Evolutionary conservation across 2,888 invertebrate species (phyloP), one percentile per base, ranked within the genome.

Genomic region (Pterostichus madidus): DNA sequence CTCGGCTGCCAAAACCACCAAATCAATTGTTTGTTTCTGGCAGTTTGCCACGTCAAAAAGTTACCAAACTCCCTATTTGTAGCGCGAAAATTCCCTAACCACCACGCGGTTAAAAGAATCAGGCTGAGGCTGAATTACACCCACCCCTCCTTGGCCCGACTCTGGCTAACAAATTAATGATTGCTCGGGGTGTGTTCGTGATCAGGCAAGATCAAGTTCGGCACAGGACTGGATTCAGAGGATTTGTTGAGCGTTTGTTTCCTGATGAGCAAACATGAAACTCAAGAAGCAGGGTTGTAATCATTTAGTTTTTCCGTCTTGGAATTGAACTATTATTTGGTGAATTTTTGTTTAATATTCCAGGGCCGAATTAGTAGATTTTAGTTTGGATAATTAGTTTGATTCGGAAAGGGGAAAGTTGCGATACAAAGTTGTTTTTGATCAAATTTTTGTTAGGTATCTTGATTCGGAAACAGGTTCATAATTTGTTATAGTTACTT

Each of bases 11-110:
- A 35, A 35, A 35, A 35, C 35, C 35, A 68, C 39, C 53, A 71
- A 80, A 80, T 71, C 80, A 73, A 80, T 73, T 80, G 80, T 78
- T 78, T 78, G 78, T 80, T 56, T n/a, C 68, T 80, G 80, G 80
- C 80, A 80, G 15, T 1, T n/a, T 52, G 80, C 80, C 80, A 80
- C 68, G 75, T 75, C 75, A 75, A 49, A 75, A 75, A 39, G 75
- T 75, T 75, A 75, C 75, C 75, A 75, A 71, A 44, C 31, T 49
- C 75, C 44, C 24, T 5, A 71, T 71, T 71, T 46, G 52, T 31
- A 13, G 52, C 52, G 49, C 52, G 73, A 75, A 75, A 75, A 75
- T 75, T 75, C 49, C 31, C 73, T 32, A 68, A 39, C 39, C 56
- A 56, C 17, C 6, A 7, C 31, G 73, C 6, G 46, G 31, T 32